A percentile compares a stretch with the other conserved stretches of the same genome.
These are phyloP conservation scores for Acipenser oxyrinchus DNA, from an alignment of 2,797 vertebrate species.

Conservation along the genomic window DNA sequence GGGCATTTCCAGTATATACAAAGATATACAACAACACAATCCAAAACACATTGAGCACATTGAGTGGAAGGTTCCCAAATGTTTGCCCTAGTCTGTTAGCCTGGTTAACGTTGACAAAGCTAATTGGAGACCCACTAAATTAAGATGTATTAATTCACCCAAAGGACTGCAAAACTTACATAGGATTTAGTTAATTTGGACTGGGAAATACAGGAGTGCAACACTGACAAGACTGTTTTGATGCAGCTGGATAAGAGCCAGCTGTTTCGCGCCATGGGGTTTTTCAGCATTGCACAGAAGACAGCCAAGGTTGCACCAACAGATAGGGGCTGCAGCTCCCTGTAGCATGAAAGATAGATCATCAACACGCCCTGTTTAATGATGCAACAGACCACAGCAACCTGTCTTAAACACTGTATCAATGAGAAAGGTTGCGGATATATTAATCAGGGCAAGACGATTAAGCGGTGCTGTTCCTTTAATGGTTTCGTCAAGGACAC, in stretches of 20 bases:
- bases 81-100: constrained; percentile 34
- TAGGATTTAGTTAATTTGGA: constrained; percentile 32
- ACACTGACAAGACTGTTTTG: constrained; percentile 42
- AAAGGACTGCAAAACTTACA: constrained; percentile 34
- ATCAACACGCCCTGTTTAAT: constrained; percentile 42
- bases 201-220: constrained; percentile 37
- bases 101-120: constrained; percentile 49
- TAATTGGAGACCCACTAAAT: constrained; percentile 51
- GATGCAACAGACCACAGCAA: constrained; percentile 32
- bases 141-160: constrained; percentile 58
- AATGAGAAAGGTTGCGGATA: constrained; percentile 18
- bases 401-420: constrained; percentile 22
- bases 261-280: constrained; percentile 32
- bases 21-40: too few species aligned
- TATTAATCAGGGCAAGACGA: constrained; percentile 10
- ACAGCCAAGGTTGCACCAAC: constrained; percentile 42
- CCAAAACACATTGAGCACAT: constrained; percentile 21
- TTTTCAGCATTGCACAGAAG: constrained; percentile 21
- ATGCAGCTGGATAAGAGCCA: constrained; percentile 47
- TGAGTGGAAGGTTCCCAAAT: constrained; percentile 39
- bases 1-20: too few species aligned
- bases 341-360: constrained; percentile 39
- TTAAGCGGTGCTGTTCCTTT: constrained; percentile 36
- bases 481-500: constrained; percentile 57
- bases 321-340: constrained; percentile 27